Evolutionary conservation across 2,888 invertebrate species (phyloP).

Genomic region (Coecobrya sp.): DNA sequence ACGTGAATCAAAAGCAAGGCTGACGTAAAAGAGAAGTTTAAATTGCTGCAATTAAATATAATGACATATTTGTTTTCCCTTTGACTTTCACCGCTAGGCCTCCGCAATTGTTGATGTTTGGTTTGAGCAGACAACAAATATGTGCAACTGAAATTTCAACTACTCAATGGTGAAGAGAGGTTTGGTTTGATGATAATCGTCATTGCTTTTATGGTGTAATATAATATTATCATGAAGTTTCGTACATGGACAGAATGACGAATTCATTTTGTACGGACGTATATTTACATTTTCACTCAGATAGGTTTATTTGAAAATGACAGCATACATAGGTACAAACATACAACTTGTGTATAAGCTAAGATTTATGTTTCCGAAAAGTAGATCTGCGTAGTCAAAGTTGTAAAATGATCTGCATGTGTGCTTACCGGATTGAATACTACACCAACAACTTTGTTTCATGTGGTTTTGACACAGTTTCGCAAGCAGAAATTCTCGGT

Average conservation of each 20-base stretch:
- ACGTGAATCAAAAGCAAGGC: neutral
- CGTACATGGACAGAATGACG: conserved; percentile 33
- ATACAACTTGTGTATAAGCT: too few species aligned
- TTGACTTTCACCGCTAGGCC: conserved; percentile 55
- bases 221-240: conserved; percentile 42
- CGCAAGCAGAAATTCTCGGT: conserved; percentile 95
- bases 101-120: conserved; percentile 73
- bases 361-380: neutral
- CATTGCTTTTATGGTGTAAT: conserved; percentile 23
- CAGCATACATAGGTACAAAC: too few species aligned
- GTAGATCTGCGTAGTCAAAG: neutral
- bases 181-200: neutral
- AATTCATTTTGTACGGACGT: neutral
- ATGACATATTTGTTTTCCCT: conserved; percentile 76
- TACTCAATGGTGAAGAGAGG: neutral
- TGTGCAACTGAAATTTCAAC: conserved; percentile 29
- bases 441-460: conserved; percentile 17
- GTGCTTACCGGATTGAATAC: neutral
- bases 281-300: neutral
- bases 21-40: conserved; percentile 62
- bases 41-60: conserved; percentile 80
- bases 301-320: neutral
- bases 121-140: conserved; percentile 50
- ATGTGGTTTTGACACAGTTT: conserved; percentile 90
- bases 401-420: conserved; percentile 41